Conservation (phyloP, 2,888 invertebrate genomes). For the Belgica antarctica region DNA sequence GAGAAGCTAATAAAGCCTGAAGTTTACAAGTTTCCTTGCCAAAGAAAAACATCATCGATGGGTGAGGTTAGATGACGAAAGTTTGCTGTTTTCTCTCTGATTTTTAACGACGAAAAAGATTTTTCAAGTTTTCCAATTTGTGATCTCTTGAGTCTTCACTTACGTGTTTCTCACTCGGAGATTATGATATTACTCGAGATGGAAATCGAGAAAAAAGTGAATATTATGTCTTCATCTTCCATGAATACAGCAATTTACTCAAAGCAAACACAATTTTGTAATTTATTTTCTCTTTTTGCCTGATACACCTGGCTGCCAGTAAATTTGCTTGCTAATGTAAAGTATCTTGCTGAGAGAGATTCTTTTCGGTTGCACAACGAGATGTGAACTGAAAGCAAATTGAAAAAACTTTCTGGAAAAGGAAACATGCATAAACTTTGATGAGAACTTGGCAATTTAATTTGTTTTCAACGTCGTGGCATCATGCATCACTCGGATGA, state of each 20-base stretch:
- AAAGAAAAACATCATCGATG: neutral
- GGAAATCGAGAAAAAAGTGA: slow-evolving; percentile 9
- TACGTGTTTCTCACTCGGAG: slow-evolving; percentile 11
- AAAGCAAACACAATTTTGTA: slow-evolving; percentile 29
- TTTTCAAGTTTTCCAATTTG: slow-evolving; percentile 30
- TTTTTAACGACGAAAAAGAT: slow-evolving; percentile 23
- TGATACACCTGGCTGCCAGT: neutral
- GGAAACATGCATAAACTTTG: slow-evolving; percentile 13
- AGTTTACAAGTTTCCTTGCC: neutral
- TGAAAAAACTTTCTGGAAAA: slow-evolving; percentile 12
- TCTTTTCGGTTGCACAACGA: slow-evolving; percentile 8
- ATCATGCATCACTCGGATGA: slow-evolving; percentile 8
- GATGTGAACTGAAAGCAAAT: slow-evolving; percentile 18
- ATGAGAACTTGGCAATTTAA: slow-evolving; percentile 14
- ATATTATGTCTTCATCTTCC: slow-evolving; percentile 15
- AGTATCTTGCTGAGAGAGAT: neutral
- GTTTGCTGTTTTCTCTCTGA: neutral
- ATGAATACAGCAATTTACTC: slow-evolving; percentile 36
- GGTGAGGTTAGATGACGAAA: neutral
- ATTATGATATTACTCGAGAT: slow-evolving; percentile 30
- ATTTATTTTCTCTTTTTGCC: neutral
- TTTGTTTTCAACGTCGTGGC: slow-evolving; percentile 20
- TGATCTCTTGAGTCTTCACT: slow-evolving; percentile 24
- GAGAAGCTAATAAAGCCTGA: slow-evolving; percentile 6
- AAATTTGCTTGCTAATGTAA: neutral